Conservation (phyloP, 2,113 vertebrate species). For the Nibea coibor region DNA sequence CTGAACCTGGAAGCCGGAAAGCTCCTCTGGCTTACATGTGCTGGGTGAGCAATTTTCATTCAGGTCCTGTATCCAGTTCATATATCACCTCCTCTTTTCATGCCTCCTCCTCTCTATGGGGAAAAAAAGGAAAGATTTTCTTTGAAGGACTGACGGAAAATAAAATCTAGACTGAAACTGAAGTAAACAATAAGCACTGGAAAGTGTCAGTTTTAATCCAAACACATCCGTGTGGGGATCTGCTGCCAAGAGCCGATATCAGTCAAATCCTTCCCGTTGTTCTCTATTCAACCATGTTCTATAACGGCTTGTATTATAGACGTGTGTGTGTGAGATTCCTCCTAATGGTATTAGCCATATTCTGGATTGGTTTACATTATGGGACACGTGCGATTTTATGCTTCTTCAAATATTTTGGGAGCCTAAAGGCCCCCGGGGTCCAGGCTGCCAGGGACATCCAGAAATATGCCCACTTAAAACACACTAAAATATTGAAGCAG, state of each 20-base stretch:
- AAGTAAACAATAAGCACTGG: not conserved
- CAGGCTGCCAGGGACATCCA: conserved; percentile 50
- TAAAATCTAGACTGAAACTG: not conserved
- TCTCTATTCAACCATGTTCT: conserved; percentile 14
- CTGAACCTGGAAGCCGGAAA: too few relatives aligned
- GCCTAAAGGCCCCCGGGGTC: conserved; percentile 44
- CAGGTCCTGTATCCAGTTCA: too few relatives aligned
- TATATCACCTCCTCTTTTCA: too few relatives aligned
- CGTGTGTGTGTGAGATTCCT: not conserved
- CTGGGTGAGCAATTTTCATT: too few relatives aligned
- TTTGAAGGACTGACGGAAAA: not conserved
- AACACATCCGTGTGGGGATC: not conserved
- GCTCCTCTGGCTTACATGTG: too few relatives aligned
- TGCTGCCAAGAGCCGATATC: not conserved
- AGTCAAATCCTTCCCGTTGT: not conserved
- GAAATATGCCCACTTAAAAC: conserved; percentile 72
- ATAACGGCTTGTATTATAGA: conserved; percentile 13
- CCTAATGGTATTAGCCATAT: conserved; percentile 25
- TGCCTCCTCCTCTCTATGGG: too few relatives aligned
- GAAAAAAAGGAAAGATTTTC: not conserved
- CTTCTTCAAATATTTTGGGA: conserved; percentile 65
- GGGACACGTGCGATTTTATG: conserved; percentile 40
- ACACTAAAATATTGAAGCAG: conserved; percentile 62
- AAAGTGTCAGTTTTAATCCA: not conserved
- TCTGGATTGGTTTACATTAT: conserved; percentile 50